A percentile compares a stretch with the other conserved stretches of the same genome.
phyloP scores from a whole-genome alignment of 2,113 vertebrate genomes.

The Psilopsiagon aurifrons region DNA sequence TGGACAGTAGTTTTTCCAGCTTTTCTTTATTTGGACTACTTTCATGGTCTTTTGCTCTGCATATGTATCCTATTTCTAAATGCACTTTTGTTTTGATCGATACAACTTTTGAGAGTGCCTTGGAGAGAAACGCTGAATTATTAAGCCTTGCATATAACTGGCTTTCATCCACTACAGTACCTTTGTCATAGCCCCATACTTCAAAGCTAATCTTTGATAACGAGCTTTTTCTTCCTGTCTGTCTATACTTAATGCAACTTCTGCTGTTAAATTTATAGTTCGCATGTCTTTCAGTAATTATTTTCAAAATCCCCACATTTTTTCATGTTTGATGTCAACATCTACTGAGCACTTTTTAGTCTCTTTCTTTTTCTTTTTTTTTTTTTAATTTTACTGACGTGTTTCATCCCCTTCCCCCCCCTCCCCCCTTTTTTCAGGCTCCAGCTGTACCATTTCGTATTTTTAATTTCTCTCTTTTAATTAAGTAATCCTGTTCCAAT shows the following conservation, averaged over 20 bases:
- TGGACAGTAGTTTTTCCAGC: background rate
- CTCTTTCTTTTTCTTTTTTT: background rate
- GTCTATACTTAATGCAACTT: slow-evolving; percentile 6
- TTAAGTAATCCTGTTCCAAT: slow-evolving; percentile 50
- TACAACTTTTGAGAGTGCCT: slow-evolving; percentile 34
- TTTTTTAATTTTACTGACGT: background rate
- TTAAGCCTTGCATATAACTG: slow-evolving; percentile 48
- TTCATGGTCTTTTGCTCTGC: slow-evolving; percentile 23
- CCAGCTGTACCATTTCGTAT: slow-evolving; percentile 5
- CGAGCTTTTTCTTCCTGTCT: slow-evolving; percentile 27
- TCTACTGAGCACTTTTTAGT: background rate
- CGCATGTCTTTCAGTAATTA: slow-evolving; percentile 44
- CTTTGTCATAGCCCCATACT: slow-evolving; percentile 40
- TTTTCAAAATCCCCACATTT: slow-evolving; percentile 34
- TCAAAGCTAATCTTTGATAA: slow-evolving; percentile 66
- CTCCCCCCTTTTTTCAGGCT: background rate
- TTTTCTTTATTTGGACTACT: background rate
- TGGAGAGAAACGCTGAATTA: slow-evolving; percentile 47
- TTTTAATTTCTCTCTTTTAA: slow-evolving; percentile 58
- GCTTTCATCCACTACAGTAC: slow-evolving; percentile 54
- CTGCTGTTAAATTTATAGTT: slow-evolving; percentile 46
- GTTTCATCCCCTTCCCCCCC: accelerated
- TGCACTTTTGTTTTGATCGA: slow-evolving; percentile 54
- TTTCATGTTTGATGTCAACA: slow-evolving; percentile 48
- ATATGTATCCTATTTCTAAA: slow-evolving; percentile 27